Evolutionary conservation across 1,140 invertebrate genomes (phyloP), one percentile per base, ranked within the genome.

Genomic region (Coelopa frigida): DNA sequence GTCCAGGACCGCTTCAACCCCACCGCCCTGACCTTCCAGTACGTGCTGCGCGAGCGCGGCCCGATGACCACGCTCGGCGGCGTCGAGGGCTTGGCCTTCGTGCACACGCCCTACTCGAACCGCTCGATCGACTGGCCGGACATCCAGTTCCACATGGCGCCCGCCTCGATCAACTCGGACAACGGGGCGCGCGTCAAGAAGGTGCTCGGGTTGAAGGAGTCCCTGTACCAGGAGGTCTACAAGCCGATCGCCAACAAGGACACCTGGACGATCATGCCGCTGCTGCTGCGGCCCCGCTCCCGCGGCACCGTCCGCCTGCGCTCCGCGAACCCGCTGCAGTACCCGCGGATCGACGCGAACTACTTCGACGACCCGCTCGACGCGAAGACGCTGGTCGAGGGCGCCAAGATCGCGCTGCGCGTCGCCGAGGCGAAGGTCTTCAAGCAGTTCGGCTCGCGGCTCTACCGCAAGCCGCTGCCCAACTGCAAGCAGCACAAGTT

Each of bases 341-440:
- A 84, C 58, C 94, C 94, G 0, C 61, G 84, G 8, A 89, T 98
- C 50, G 80, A 94, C 70, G 85, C 94, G 4, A 90, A 93, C 56
- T 94, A 94, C 59, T 87, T 94, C 46, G 77, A 81, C 38, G 78
- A 92, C 66, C 79, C 80, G 0, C 59, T 77, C 24, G 89, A 93
- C 56, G 81, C 89, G 0, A 75, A 78, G n/a, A 80, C 78, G 0
- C 60, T 92, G 7, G 80, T 89, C 0, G 86, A 92, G 70, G 89
- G 88, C n/a, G 82, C 82, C 1, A 87, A 86, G 64, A 79, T 86
- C 36, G 84, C 82, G 1, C 53, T 85, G 4, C 68, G 77, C 54
- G 77, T 90, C 2, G 82, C 79, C 26, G 78, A 86, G 49, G 83
- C 85, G 0, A 76, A 79, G 45, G 81, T 86, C 0, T 90, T 93